A percentile compares a stretch with the other conserved stretches of the same genome.
Evolutionary conservation across 2,113 vertebrate genomes (phyloP).

Genomic region (Panurus biarmicus): DNA sequence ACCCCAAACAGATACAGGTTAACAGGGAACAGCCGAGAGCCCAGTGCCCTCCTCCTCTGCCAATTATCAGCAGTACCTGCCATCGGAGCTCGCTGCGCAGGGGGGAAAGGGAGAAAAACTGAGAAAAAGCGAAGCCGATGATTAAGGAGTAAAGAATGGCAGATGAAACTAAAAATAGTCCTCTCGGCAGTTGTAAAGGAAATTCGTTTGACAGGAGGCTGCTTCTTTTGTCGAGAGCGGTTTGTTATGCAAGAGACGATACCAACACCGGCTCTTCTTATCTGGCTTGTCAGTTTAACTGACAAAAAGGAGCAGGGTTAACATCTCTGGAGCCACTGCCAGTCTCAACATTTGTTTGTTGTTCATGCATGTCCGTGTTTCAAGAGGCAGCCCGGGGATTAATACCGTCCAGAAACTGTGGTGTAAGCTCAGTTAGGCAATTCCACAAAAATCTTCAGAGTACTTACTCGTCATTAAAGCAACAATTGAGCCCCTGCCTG

Average conservation of each 20-base stretch:
- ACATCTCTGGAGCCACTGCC: slow-evolving; percentile 22
- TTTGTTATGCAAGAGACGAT: slow-evolving; percentile 68
- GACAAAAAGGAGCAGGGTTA: slow-evolving; percentile 61
- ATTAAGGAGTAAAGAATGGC: slow-evolving; percentile 48
- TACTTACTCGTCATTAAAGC: neutral
- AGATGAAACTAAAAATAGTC: slow-evolving; percentile 61
- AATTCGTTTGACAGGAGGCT: slow-evolving; percentile 68
- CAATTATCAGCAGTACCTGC: neutral
- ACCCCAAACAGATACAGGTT: neutral
- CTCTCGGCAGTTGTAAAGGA: slow-evolving; percentile 62
- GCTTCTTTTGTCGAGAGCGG: slow-evolving; percentile 62
- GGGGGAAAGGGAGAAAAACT: neutral
- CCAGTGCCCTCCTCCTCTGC: neutral
- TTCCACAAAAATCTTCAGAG: neutral
- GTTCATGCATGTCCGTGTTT: slow-evolving; percentile 8
- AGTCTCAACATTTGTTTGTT: slow-evolving; percentile 25
- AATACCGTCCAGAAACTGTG: neutral
- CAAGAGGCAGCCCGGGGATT: neutral
- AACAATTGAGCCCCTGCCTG: neutral
- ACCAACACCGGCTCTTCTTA: slow-evolving; percentile 59
- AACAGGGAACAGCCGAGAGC: neutral
- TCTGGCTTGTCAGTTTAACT: slow-evolving; percentile 68
- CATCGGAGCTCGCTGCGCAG: neutral
- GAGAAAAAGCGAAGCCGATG: neutral
- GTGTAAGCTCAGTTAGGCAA: slow-evolving; percentile 24